Percentiles rank a stretch among this genome's conserved stretches.
Conservation (phyloP, 2,888 invertebrate genomes). For the Ceraclea dissimilis region DNA sequence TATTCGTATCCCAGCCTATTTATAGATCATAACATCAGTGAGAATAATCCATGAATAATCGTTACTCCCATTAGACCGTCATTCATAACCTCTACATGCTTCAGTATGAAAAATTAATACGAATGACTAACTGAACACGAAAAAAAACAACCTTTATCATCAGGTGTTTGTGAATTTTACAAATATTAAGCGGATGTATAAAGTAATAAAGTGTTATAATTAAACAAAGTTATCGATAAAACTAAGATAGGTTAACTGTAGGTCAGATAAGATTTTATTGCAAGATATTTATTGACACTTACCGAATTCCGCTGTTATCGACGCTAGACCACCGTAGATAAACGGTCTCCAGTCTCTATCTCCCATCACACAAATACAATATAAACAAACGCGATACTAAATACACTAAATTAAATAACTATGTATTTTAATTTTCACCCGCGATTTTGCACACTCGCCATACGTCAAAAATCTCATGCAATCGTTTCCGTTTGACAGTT, state of each 20-base stretch:
- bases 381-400: neutral
- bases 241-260: constrained; percentile 9
- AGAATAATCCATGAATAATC: no score
- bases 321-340: constrained; percentile 89
- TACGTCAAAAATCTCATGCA: no score
- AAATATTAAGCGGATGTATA: no score
- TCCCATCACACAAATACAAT: constrained; percentile 53
- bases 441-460: neutral
- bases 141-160: no score
- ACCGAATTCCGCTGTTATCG: constrained; percentile 92
- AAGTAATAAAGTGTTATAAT: no score
- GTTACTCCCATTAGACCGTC: no score
- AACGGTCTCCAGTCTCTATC: constrained; percentile 87
- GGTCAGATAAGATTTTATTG: constrained; percentile 4
- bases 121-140: no score
- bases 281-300: constrained; percentile 32
- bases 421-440: neutral
- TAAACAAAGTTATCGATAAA: neutral
- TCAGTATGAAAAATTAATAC: no score
- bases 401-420: neutral
- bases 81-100: no score
- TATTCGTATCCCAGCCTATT: no score
- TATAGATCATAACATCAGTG: no score
- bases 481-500: neutral
- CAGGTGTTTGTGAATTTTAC: no score